phyloP scores from a whole-genome alignment of 2,113 vertebrate species.

The Sapayoa aenigma region DNA sequence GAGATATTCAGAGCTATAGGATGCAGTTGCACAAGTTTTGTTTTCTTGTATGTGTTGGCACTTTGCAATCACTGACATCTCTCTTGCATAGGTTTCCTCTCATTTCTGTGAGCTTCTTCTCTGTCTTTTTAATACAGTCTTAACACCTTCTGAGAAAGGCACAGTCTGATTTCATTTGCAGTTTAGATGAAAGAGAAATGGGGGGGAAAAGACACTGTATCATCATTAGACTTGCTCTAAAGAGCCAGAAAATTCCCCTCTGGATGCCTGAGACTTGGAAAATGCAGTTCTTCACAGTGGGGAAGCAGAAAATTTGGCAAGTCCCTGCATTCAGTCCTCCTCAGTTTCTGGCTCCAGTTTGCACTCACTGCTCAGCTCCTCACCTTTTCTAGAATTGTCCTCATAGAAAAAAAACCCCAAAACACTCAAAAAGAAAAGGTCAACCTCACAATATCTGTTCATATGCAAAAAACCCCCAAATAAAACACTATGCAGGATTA shows the following conservation, averaged over 20 bases:
- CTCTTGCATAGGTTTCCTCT: not conserved
- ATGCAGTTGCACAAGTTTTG: not conserved
- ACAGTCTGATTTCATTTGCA: not conserved
- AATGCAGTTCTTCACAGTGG: not conserved
- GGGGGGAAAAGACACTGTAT: not conserved
- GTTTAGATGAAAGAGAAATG: not conserved
- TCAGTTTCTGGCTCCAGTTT: not conserved
- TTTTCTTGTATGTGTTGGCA: not conserved
- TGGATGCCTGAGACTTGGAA: not conserved
- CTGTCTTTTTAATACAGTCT: not conserved
- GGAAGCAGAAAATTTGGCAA: slow-evolving; percentile 5
- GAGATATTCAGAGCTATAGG: not conserved
- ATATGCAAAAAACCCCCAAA: not conserved
- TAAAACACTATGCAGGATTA: not conserved
- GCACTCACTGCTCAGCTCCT: not conserved
- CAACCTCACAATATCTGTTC: not conserved
- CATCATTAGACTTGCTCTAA: not conserved
- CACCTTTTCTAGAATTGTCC: not conserved
- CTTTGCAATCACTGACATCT: not conserved
- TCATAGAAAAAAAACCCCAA: not conserved
- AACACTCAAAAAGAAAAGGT: not conserved
- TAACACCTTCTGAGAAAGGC: not conserved
- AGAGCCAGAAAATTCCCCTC: slow-evolving; percentile 1
- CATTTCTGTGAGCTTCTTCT: not conserved
- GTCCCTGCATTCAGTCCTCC: not conserved